These are phyloP conservation scores for Drosophila repleta DNA, from an alignment of 1,140 invertebrate species.

Conservation along the genomic window DNA sequence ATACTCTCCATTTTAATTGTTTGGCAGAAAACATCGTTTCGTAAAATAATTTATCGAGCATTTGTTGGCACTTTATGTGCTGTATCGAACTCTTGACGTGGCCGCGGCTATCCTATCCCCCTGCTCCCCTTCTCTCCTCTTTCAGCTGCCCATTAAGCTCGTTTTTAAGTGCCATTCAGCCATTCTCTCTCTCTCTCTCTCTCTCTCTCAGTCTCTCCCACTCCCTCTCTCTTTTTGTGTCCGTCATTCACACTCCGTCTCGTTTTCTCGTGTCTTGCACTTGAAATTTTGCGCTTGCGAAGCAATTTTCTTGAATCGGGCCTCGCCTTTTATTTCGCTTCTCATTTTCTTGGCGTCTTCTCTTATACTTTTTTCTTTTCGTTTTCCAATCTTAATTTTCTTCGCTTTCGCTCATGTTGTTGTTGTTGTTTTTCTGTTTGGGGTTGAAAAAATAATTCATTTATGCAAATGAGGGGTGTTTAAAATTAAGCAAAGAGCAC, in stretches of 20 bases:
- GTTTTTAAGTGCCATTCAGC: conserved; percentile 71
- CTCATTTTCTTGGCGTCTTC: conserved; percentile 54
- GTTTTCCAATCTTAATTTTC: conserved; percentile 62
- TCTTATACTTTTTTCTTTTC: conserved; percentile 11
- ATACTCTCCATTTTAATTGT: conserved; percentile 76
- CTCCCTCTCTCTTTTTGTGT: background rate
- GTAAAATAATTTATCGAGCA: conserved; percentile 54
- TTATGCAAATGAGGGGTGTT: conserved; percentile 82
- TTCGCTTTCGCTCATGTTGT: conserved; percentile 46
- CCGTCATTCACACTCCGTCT: background rate
- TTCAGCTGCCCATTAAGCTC: conserved; percentile 67
- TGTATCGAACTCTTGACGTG: conserved; percentile 63
- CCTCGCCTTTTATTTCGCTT: conserved; percentile 67
- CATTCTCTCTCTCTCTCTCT: background rate
- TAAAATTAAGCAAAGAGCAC: conserved; percentile 82
- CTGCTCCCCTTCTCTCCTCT: background rate
- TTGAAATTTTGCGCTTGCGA: conserved; percentile 73
- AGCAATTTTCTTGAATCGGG: conserved; percentile 59
- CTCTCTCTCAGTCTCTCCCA: conserved; percentile 4
- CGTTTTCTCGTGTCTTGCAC: conserved; percentile 36
- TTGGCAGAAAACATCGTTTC: conserved; percentile 29
- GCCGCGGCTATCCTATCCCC: conserved; percentile 25
- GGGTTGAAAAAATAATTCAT: conserved; percentile 82
- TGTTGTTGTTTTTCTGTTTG: conserved; percentile 45
- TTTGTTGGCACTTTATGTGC: conserved; percentile 64